Percentiles rank a stretch among this genome's conserved stretches.
Evolutionary conservation across 2,113 vertebrate genomes (phyloP).

Genomic region (Macrotus californicus): DNA sequence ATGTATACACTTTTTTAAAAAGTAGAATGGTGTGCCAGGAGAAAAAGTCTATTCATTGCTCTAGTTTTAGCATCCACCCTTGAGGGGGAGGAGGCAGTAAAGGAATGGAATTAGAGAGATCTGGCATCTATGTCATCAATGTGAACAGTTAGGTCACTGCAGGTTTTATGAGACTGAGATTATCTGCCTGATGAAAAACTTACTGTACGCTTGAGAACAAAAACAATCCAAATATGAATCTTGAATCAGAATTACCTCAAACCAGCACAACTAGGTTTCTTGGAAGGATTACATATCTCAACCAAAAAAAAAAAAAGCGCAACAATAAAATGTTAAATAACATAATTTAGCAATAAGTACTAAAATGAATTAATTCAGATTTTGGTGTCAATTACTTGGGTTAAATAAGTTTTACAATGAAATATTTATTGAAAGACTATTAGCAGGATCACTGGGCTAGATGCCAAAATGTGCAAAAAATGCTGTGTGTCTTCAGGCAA

Average conservation of each 20-base stretch:
- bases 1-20: neutral
- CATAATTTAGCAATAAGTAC: neutral
- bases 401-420: neutral
- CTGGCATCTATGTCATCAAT: neutral
- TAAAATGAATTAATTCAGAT: neutral
- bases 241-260: slow-evolving; percentile 27
- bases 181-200: neutral
- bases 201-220: neutral
- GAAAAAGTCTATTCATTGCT: neutral
- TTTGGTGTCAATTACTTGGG: slow-evolving; percentile 17
- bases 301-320: neutral
- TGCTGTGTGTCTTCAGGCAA: neutral
- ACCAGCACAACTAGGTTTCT: neutral
- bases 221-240: neutral
- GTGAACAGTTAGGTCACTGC: neutral
- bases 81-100: neutral
- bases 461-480: neutral
- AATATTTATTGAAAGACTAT: neutral
- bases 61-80: slow-evolving; percentile 20
- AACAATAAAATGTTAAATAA: slow-evolving; percentile 20
- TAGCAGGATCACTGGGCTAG: neutral
- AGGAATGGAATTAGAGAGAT: neutral
- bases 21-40: neutral
- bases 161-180: slow-evolving; percentile 3
- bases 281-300: neutral